phyloP scores from a whole-genome alignment of 2,888 invertebrate species.

The Eupithecia tripunctaria region DNA sequence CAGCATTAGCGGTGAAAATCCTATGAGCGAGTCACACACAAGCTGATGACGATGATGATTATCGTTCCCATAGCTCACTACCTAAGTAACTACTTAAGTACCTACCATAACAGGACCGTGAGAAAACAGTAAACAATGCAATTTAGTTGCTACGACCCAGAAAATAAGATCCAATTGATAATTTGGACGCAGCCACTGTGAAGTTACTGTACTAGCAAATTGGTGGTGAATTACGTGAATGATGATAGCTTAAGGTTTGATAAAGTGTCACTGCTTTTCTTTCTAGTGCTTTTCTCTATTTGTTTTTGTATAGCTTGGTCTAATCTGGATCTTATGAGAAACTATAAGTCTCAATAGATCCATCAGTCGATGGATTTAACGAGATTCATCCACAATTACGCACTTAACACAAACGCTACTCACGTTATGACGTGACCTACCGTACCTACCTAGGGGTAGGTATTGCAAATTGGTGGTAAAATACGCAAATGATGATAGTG shows the following conservation, averaged over 20 bases:
- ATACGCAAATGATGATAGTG: too few relatives aligned
- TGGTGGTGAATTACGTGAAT: slow-evolving; percentile 10
- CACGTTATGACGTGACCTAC: too few relatives aligned
- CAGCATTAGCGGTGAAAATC: too few relatives aligned
- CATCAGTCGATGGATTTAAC: too few relatives aligned
- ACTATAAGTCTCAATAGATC: too few relatives aligned
- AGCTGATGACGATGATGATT: background rate
- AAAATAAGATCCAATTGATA: slow-evolving; percentile 13
- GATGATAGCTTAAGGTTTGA: background rate
- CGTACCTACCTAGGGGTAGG: too few relatives aligned
- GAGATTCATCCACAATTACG: too few relatives aligned
- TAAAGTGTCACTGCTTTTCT: background rate
- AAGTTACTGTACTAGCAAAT: slow-evolving; percentile 26
- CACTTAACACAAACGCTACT: too few relatives aligned
- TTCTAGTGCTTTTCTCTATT: background rate
- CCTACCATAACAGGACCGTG: slow-evolving; percentile 26
- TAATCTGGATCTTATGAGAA: background rate
- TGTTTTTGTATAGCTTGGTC: background rate
- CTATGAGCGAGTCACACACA: too few relatives aligned
- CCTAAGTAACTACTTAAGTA: background rate
- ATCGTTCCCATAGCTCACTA: background rate
- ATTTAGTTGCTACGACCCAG: background rate
- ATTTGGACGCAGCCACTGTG: slow-evolving; percentile 26
- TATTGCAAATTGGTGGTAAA: too few relatives aligned
- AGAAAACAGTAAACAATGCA: slow-evolving; percentile 16